These are phyloP conservation scores for Ophioderma brevispina DNA, from an alignment of 35 echinoderm and acorn worm species.

Conservation along the genomic window DNA sequence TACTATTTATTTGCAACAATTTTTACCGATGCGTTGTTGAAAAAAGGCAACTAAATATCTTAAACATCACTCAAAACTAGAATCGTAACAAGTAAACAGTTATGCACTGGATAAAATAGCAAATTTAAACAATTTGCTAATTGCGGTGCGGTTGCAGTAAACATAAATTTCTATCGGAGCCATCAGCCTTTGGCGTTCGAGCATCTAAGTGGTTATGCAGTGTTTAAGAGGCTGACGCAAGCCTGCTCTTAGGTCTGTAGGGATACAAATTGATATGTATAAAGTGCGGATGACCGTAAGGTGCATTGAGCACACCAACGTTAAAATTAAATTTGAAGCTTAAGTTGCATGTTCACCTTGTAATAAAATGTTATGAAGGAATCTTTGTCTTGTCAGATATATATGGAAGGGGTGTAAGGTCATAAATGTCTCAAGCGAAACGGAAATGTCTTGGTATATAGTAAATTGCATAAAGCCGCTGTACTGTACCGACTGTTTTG, in stretches of 20 bases:
- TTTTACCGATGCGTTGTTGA: too few species aligned
- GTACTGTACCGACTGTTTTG: too few species aligned
- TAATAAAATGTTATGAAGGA: conserved; percentile 3
- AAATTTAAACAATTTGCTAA: too few species aligned
- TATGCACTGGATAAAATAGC: too few species aligned
- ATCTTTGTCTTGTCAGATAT: not conserved
- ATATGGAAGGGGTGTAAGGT: not conserved
- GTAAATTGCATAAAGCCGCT: not conserved
- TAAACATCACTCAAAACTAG: too few species aligned
- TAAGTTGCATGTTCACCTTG: not conserved
- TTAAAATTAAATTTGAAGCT: conserved; percentile 12
- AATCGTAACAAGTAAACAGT: too few species aligned
- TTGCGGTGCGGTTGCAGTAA: too few species aligned
- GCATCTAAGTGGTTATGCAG: not conserved
- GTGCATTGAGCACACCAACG: not conserved
- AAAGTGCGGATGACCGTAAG: not conserved
- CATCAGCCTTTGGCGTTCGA: too few species aligned
- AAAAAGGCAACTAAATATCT: too few species aligned
- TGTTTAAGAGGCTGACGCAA: conserved; percentile 8
- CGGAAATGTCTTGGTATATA: not conserved
- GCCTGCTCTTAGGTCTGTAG: not conserved
- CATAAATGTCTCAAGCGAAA: not conserved
- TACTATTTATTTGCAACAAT: too few species aligned
- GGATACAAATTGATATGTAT: conserved; percentile 2
- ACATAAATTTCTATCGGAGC: too few species aligned